Evolutionary conservation across 2,113 vertebrate genomes (phyloP).

Genomic region (Indicator maculatus): DNA sequence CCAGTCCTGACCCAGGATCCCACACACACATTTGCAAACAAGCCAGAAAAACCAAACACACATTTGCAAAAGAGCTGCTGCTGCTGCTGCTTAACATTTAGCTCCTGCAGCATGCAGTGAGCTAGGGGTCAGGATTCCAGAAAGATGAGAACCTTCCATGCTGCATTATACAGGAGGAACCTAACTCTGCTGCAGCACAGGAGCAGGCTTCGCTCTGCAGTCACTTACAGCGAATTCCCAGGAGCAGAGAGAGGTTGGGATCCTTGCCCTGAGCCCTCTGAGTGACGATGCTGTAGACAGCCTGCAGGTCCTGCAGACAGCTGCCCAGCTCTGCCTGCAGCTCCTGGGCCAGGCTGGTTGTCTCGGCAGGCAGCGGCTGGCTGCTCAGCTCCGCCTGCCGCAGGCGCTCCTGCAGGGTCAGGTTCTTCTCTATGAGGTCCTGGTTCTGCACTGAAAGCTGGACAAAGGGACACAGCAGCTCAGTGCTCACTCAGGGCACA

Average conservation of each 20-base stretch:
- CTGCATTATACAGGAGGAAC: rapidly evolving
- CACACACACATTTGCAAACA: background rate
- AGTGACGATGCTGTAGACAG: conserved; percentile 92
- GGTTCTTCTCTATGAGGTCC: conserved; percentile 92
- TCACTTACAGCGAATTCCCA: conserved; percentile 91
- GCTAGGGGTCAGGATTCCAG: background rate
- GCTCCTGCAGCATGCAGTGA: background rate
- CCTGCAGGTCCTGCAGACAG: conserved; percentile 90
- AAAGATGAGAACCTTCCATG: background rate
- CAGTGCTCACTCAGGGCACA: background rate
- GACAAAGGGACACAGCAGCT: background rate
- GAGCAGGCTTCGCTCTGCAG: background rate
- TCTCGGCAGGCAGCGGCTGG: conserved; percentile 68
- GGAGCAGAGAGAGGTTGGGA: conserved; percentile 94
- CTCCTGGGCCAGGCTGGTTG: conserved; percentile 72
- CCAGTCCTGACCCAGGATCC: background rate
- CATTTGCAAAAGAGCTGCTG: background rate
- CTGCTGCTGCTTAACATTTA: background rate
- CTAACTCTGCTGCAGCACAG: background rate
- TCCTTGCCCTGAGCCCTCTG: conserved; percentile 92
- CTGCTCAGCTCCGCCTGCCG: conserved; percentile 71
- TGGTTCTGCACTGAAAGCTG: conserved; percentile 95
- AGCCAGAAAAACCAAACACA: background rate
- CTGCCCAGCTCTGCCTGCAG: conserved; percentile 85
- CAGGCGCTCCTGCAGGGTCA: conserved; percentile 90